phyloP scores from a whole-genome alignment of 2,113 vertebrate species.

The Nibea albiflora region DNA sequence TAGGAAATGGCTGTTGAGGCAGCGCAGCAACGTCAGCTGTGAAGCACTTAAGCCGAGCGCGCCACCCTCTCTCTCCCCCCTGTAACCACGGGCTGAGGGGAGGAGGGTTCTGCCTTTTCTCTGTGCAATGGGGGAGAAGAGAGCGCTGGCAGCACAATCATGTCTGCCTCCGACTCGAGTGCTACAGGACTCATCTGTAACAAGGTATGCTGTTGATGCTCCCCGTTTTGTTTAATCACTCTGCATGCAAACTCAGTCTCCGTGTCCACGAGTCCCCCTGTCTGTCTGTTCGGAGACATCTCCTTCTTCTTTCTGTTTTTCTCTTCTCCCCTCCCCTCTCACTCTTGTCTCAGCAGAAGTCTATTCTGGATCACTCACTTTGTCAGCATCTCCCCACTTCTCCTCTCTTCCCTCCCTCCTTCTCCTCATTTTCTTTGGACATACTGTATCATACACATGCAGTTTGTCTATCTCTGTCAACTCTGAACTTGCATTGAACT shows the following conservation, averaged over 20 bases:
- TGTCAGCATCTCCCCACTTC: slow-evolving; percentile 58
- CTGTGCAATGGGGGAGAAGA: slow-evolving; percentile 75
- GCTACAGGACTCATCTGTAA: slow-evolving; percentile 84
- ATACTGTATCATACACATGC: slow-evolving; percentile 9
- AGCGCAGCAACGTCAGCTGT: slow-evolving; percentile 74
- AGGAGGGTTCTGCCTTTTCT: slow-evolving; percentile 70
- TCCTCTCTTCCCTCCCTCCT: slow-evolving; percentile 27
- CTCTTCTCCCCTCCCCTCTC: slow-evolving; percentile 24
- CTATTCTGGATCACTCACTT: slow-evolving; percentile 68
- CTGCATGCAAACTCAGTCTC: slow-evolving; percentile 58
- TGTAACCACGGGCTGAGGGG: slow-evolving; percentile 71
- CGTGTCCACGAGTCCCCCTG: slow-evolving; percentile 16
- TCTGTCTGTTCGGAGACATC: slow-evolving; percentile 53
- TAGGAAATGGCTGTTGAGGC: slow-evolving; percentile 79
- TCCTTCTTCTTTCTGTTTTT: slow-evolving; percentile 19
- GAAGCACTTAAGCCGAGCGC: slow-evolving; percentile 76
- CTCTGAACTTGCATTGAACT: slow-evolving; percentile 16
- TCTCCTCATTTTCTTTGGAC: slow-evolving; percentile 40
- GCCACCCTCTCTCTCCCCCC: slow-evolving; percentile 56
- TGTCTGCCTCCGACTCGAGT: slow-evolving; percentile 85
- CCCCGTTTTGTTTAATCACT: slow-evolving; percentile 42
- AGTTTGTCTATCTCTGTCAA: slow-evolving; percentile 3
- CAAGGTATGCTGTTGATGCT: slow-evolving; percentile 81
- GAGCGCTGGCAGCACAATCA: slow-evolving; percentile 75
- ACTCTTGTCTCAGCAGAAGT: slow-evolving; percentile 59